Base-by-base conservation (phyloP, 2,888 invertebrate species). In the Athalia circularis region DNA sequence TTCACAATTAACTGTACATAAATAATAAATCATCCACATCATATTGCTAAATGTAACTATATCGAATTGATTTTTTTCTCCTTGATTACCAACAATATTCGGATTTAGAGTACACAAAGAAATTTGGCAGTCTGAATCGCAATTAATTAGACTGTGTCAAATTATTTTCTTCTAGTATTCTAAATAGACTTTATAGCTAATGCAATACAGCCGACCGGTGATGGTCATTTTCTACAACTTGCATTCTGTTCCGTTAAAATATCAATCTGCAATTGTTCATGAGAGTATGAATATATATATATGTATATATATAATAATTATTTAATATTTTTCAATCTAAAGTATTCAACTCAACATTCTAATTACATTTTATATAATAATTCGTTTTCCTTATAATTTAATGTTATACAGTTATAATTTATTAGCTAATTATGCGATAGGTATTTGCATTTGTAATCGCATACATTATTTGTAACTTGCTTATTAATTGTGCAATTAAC, bases 1-100 rank as follows among this genome's bases (percentile, higher is more conserved):
- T 15, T 94, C 85, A 52, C 52, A 50, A 81, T 84, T 82, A 81
- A 81, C 81, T 84, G 80, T 82, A 81, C 81, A 80, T 82, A 83
- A 81, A 83, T 43, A 72, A 72, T 72, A 72, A 72, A 72, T 57
- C 64, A 76, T 65, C 65, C 54, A 77, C 65, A 65, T 67, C 65
- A 67, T 77, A 77, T 57, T 52, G 65, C 65, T 57, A 45, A 52
- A 77, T 65, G 54, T 77, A n/a, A 54, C 11, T 57, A 48, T 15
- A 57, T 48, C 3, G 11, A 5, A 76, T 54, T 48, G 13, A 59
- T n/a, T 59, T 52, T 54, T 77, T 57, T 15, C 4, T 72, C 11
- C 13, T n/a, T 65, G 29, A 48, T 29, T 13, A 45, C 47, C 52
- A 54, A 57, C 47, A 29, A 67, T n/a, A n/a, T 29, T 29, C 2